phyloP scores from a whole-genome alignment of 2,113 vertebrate genomes.

The Amblyornis subalaris region DNA sequence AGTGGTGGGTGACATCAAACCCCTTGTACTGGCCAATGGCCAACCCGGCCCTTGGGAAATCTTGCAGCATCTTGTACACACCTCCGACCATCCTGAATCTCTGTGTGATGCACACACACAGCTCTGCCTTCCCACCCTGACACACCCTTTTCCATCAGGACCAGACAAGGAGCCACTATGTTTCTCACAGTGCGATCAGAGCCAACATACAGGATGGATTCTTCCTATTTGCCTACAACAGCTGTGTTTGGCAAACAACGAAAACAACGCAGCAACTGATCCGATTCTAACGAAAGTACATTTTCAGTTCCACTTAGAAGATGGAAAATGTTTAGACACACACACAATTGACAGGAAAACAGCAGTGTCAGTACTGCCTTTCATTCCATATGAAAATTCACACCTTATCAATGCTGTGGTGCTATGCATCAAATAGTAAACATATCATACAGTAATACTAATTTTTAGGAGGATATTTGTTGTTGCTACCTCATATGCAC shows the following conservation, averaged over 20 bases:
- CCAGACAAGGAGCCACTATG: accelerated
- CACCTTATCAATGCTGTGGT: background rate
- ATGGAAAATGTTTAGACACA: background rate
- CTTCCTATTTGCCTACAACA: background rate
- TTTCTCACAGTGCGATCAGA: background rate
- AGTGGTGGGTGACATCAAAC: background rate
- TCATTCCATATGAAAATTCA: background rate
- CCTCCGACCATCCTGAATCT: accelerated
- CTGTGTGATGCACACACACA: accelerated
- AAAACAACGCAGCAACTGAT: accelerated
- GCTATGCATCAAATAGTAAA: background rate
- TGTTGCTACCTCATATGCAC: background rate
- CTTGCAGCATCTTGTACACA: background rate
- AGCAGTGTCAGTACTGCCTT: background rate
- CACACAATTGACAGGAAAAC: background rate
- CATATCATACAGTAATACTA: background rate
- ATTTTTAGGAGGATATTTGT: background rate
- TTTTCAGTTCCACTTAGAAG: background rate
- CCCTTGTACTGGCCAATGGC: background rate
- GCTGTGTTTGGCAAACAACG: background rate
- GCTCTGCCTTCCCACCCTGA: background rate
- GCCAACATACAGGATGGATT: background rate
- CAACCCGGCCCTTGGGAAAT: background rate
- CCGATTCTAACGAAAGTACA: background rate
- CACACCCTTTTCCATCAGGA: background rate